Percentiles rank a stretch among this genome's conserved stretches.
Evolutionary conservation across 1,140 invertebrate species (phyloP).

Genomic region (Meloidogyne chitwoodi): DNA sequence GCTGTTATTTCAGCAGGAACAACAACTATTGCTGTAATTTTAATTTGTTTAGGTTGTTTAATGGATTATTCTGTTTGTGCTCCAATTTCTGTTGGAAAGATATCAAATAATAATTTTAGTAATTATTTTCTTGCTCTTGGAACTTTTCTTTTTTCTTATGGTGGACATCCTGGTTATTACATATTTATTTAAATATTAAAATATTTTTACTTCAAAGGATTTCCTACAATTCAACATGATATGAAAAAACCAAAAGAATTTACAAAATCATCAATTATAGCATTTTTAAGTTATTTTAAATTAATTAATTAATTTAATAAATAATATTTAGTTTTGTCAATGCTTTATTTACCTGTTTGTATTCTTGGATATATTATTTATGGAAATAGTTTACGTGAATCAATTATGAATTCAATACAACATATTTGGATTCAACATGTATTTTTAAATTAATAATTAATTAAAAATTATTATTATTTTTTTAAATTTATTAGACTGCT

Average conservation of each 20-base stretch:
- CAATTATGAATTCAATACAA: slow-evolving; percentile 54
- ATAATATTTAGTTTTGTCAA: slow-evolving; percentile 9
- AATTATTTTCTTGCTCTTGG: slow-evolving; percentile 62
- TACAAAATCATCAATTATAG: slow-evolving; percentile 41
- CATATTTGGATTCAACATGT: slow-evolving; percentile 52
- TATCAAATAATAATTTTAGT: slow-evolving; percentile 40
- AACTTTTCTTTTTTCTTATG: slow-evolving; percentile 42
- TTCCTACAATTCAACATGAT: slow-evolving; percentile 41
- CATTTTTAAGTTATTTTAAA: slow-evolving; percentile 31
- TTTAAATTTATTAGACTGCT: background rate
- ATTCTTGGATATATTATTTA: slow-evolving; percentile 53
- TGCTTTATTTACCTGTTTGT: slow-evolving; percentile 43
- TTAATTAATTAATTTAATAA: slow-evolving; percentile 10
- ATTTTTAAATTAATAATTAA: background rate
- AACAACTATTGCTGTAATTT: slow-evolving; percentile 48
- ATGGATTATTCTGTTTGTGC: slow-evolving; percentile 39
- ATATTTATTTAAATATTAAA: background rate
- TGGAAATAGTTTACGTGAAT: slow-evolving; percentile 51
- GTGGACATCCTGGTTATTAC: slow-evolving; percentile 31
- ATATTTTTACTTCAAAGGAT: background rate
- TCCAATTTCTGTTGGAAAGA: slow-evolving; percentile 10
- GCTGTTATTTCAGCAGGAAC: slow-evolving; percentile 39
- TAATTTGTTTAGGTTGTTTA: slow-evolving; percentile 47
- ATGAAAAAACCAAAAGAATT: slow-evolving; percentile 57
- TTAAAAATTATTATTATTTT: background rate